Evolutionary conservation across 2,113 vertebrate species (phyloP).

Genomic region (Neofelis nebulosa): DNA sequence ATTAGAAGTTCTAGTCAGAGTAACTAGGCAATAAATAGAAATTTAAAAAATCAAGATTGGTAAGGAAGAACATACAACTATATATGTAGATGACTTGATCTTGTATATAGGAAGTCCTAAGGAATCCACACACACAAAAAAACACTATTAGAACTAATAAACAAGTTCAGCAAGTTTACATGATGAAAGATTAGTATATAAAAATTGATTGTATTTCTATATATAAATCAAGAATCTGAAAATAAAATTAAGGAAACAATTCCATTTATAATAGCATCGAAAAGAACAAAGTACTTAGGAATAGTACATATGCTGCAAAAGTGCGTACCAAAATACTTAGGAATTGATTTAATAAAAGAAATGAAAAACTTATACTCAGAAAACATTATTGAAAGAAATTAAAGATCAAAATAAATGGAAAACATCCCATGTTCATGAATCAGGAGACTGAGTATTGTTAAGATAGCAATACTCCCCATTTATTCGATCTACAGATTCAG

Average conservation of each 20-base stretch:
- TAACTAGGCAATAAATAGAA: background rate
- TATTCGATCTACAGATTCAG: background rate
- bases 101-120: background rate
- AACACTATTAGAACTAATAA: background rate
- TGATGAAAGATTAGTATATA: background rate
- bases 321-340: background rate
- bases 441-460: background rate
- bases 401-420: background rate
- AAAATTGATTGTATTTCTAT: background rate
- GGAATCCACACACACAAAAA: background rate
- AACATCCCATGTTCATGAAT: background rate
- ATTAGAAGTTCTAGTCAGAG: background rate
- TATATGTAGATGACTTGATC: background rate
- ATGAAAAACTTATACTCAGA: background rate
- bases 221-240: background rate
- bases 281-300: background rate
- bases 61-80: background rate
- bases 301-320: background rate
- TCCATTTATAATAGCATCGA: background rate
- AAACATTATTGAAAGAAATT: background rate
- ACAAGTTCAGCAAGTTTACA: background rate
- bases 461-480: background rate
- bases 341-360: background rate
- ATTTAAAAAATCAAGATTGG: background rate
- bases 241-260: background rate